Evolutionary conservation across 2,888 invertebrate genomes (phyloP).

Genomic region (Hymenopus coronatus): DNA sequence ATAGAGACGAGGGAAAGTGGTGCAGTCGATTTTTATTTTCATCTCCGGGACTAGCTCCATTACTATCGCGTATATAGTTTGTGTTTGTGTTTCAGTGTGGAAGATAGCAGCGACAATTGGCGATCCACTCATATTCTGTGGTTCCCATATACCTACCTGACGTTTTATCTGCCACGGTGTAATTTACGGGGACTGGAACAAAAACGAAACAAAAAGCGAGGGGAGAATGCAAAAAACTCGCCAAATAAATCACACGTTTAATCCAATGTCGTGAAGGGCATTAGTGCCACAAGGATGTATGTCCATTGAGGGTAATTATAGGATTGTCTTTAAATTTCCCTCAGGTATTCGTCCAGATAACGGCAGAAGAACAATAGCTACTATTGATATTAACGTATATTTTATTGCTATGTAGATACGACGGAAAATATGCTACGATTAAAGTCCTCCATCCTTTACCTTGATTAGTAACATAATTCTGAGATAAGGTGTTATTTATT

Average conservation of each 20-base stretch:
- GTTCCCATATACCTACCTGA: constrained; percentile 8
- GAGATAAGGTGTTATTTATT: too few species aligned
- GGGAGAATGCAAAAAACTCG: background rate
- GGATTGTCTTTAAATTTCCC: background rate
- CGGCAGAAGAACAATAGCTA: background rate
- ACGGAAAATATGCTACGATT: too few species aligned
- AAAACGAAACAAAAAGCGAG: constrained; percentile 15
- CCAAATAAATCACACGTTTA: constrained; percentile 15
- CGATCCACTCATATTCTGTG: background rate
- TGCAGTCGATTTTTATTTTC: background rate
- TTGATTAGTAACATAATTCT: too few species aligned
- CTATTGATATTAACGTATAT: background rate
- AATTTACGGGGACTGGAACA: constrained; percentile 17
- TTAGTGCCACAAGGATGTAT: background rate
- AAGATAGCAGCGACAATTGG: background rate
- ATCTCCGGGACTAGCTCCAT: background rate
- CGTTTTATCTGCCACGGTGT: constrained; percentile 9
- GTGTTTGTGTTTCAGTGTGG: background rate
- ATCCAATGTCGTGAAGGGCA: background rate
- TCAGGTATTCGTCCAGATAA: background rate
- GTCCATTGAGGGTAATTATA: background rate
- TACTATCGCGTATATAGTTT: background rate
- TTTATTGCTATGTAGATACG: too few species aligned
- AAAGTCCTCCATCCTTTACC: too few species aligned
- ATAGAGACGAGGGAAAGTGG: background rate